phyloP scores from a whole-genome alignment of 2,888 invertebrate species.

The Phyllotreta striolata region DNA sequence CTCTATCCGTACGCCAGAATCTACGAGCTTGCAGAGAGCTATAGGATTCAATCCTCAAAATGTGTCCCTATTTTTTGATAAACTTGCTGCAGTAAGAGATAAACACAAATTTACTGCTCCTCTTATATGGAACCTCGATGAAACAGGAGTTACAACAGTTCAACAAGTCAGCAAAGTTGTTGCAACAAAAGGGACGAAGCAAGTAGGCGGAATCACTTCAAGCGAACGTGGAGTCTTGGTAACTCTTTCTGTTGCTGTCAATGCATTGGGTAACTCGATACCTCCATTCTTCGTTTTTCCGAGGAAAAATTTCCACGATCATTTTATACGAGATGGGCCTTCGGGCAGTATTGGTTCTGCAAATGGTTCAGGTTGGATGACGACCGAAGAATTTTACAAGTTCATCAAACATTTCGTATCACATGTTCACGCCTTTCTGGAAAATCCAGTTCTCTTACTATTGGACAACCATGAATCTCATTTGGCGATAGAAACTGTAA shows the following conservation, averaged over 20 bases:
- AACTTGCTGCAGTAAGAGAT: conserved; percentile 9
- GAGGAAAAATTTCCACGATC: conserved; percentile 42
- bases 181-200: conserved; percentile 53
- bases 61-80: conserved; percentile 19
- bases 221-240: conserved; percentile 54
- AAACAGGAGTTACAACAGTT: conserved; percentile 57
- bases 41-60: conserved; percentile 7
- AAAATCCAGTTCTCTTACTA: no score
- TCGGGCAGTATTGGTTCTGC: conserved; percentile 39
- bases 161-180: conserved; percentile 55
- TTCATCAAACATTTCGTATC: conserved; percentile 42
- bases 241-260: conserved; percentile 48
- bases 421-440: no score
- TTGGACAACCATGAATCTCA: no score
- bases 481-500: no score
- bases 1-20: conserved; percentile 27
- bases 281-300: conserved; percentile 56
- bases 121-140: conserved; percentile 51
- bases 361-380: conserved; percentile 48
- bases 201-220: conserved; percentile 55
- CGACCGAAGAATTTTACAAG: conserved; percentile 35
- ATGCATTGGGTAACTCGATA: conserved; percentile 36
- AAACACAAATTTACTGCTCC: conserved; percentile 10
- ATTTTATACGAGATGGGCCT: conserved; percentile 36
- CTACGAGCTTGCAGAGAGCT: conserved; percentile 13